phyloP scores from a whole-genome alignment of 1,140 invertebrate genomes.

The Octopus bimaculoides region DNA sequence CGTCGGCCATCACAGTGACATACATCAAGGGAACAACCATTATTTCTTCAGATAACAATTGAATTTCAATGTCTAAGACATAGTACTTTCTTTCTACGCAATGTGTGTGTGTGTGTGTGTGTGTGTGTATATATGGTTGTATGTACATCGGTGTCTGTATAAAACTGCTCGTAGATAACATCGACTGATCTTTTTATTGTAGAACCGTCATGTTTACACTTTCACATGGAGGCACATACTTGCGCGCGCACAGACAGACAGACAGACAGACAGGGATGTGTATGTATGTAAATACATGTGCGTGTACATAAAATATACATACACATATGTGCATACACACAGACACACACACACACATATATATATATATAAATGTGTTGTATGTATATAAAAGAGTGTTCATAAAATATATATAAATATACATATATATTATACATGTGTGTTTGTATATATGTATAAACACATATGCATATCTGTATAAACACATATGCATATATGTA shows the following conservation, averaged over 20 bases:
- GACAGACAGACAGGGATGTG: not conserved
- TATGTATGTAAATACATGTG: not conserved
- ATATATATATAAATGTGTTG: not conserved
- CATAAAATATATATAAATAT: too few relatives aligned
- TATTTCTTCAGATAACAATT: too few relatives aligned
- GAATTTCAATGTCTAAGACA: too few relatives aligned
- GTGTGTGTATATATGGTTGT: not conserved
- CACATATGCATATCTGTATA: too few relatives aligned
- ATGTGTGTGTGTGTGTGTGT: not conserved
- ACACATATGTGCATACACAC: not conserved
- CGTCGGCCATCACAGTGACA: too few relatives aligned
- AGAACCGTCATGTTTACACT: not conserved
- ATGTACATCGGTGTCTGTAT: not conserved
- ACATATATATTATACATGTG: too few relatives aligned
- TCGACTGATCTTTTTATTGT: too few relatives aligned
- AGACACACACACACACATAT: not conserved
- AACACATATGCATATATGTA: too few relatives aligned
- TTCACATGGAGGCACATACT: not conserved
- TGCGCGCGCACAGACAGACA: not conserved
- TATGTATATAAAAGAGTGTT: too few relatives aligned
- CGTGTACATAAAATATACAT: not conserved
- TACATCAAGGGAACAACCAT: too few relatives aligned
- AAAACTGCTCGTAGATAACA: not conserved
- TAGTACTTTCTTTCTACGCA: too few relatives aligned
- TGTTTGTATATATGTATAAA: too few relatives aligned